Conservation (phyloP, 2,888 invertebrate genomes). For the Sphaeridia pumilis region DNA sequence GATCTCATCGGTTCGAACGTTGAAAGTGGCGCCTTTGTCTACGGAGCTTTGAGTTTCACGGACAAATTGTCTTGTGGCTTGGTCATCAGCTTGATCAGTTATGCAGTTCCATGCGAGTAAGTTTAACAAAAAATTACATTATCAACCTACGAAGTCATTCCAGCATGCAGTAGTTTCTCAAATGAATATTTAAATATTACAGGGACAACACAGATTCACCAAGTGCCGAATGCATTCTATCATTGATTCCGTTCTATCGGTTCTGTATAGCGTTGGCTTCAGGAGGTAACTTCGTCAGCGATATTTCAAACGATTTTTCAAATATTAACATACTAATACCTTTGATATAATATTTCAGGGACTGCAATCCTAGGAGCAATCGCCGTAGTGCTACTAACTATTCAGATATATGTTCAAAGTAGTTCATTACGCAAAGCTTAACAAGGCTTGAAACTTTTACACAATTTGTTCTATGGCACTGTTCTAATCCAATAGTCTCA, state of each 20-base stretch:
- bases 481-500: too few species aligned
- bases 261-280: constrained; percentile 3
- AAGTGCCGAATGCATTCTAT: neutral
- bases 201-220: neutral
- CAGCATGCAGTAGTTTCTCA: neutral
- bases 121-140: constrained; percentile 1
- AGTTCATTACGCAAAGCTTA: neutral
- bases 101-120: constrained; percentile 31
- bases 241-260: constrained; percentile 8
- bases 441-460: neutral
- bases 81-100: constrained; percentile 49
- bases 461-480: neutral
- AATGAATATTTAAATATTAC: neutral
- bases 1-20: constrained; percentile 77
- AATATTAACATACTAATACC: neutral
- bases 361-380: constrained; percentile 24
- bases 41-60: constrained; percentile 83
- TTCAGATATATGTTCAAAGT: constrained; percentile 18
- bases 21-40: constrained; percentile 78
- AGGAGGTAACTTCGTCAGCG: constrained; percentile 14
- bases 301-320: neutral
- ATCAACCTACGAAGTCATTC: neutral
- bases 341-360: constrained; percentile 16
- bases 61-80: constrained; percentile 85
- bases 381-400: constrained; percentile 17